Evolutionary conservation across 2,888 invertebrate species (phyloP), one percentile per base, ranked within the genome.

Genomic region (Myopa testacea): DNA sequence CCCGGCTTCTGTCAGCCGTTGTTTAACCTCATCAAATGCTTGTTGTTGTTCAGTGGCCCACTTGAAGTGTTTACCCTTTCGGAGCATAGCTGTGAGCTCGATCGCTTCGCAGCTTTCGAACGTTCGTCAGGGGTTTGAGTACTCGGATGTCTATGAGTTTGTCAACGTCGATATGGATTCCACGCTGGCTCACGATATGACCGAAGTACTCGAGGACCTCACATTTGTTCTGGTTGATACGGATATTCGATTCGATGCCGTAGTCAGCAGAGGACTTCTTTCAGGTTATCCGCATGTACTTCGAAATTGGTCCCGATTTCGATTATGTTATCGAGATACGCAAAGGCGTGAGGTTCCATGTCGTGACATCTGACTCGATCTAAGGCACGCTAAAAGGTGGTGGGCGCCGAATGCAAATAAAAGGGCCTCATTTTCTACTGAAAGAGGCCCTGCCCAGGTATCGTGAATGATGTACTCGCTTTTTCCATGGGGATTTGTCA

Each of bases 361-460:
- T 79, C 78, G 0, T 73, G 70, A 4, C 76, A 74, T 60, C 78
- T 78, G 5, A 79, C 76, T 4, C 14, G 14, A 69, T 79, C 76
- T 0, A 76, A 34, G 14, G 76, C 63, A 16, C 74, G 68, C 19
- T 79, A 75, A 34, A 76, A 80, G 12, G 78, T 77, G 4, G 77
- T 76, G 1, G 78, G 78, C 3, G 78, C 65, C 7, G 78, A 75
- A 38, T 78, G 78, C 76, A 78, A 8, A 75, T 79, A 19, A 79
- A 81, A 38, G 50, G 58, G 4, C 76, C 79, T 45, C 34, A 80
- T 40, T 60, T 78, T 12, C 77, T 78, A 26, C 68, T 78, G 4
- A 60, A 69, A 26, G 68, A 78, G 1, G 26, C 72, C 12, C 72
- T 34, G 2, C 38, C 73, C 38, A 76, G 79, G 38, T 78, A 78